Base-by-base conservation (phyloP, 2,797 vertebrate genomes). In the Macrochelys suwanniensis region DNA sequence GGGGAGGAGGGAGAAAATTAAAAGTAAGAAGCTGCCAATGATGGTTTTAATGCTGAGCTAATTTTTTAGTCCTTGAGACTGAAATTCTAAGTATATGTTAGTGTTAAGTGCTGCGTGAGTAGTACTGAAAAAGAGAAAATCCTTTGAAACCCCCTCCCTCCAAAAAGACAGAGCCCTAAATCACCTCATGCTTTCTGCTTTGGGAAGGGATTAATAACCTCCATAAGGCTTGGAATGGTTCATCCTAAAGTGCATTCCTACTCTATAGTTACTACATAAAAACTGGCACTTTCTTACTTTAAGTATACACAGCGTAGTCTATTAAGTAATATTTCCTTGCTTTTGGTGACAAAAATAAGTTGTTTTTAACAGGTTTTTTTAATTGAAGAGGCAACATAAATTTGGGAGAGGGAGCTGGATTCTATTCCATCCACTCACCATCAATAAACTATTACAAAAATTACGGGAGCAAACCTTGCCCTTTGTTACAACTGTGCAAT, bases 11-110 rank as follows among this genome's bases (percentile, higher is more conserved):
- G 11, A 37, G 23, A 26, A 82, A 82, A 91, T 85, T 12, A 31
- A 89, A 87, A 93, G 45, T 49, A 57, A 84, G 78, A 51, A 93
- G 50, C 74, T 94, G 57, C 79, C 87, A 54, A 11, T 31, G 42
- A 87, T 90, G 80, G 81, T 92, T 96, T 92, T 89, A 65, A 28
- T 80, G 74, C 82, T 94, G 85, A 89, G 94, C 84, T 87, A 77
- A 84, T 94, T 96, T 47, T 68, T 96, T 96, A 96, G 84, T 96
- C 84, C 94, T 95, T 88, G 89, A 92, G 84, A 80, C 74, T 96
- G 93, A 84, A 93, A 96, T 76, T 76, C n/a, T 42, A 42, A 57
- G 93, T 85, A 74, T 89, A 95, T 54, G 45, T 82, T 87, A 7
- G 82, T 50, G 56, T 78, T 47, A 78, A 92, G 96, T 93, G 71